A percentile compares a stretch with the other conserved stretches of the same genome.
Evolutionary conservation across 1,140 invertebrate genomes (phyloP).

Genomic region (Neoseiulus cucumeris): DNA sequence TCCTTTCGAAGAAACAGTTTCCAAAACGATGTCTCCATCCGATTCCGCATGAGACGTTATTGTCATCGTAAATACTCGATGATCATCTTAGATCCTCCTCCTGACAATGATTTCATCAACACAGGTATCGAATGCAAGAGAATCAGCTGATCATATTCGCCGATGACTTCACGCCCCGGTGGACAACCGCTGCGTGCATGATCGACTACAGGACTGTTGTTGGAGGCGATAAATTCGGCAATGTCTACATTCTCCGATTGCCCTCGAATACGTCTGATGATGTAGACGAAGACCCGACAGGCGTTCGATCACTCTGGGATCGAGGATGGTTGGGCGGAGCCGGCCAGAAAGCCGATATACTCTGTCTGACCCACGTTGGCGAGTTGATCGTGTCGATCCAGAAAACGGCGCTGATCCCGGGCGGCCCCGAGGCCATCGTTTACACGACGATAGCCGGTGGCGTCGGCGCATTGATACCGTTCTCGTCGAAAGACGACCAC

Average conservation of each 20-base stretch:
- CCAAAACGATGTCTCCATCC: too few species aligned
- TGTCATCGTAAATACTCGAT: too few species aligned
- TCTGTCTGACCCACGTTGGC: conserved; percentile 83
- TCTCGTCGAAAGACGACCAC: conserved; percentile 92
- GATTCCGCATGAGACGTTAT: too few species aligned
- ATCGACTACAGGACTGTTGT: conserved; percentile 93
- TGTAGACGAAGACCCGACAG: conserved; percentile 96
- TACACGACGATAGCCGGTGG: conserved; percentile 89
- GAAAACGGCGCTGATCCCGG: conserved; percentile 87
- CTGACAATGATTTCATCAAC: too few species aligned
- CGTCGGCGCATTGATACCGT: conserved; percentile 87
- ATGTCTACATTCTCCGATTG: conserved; percentile 70
- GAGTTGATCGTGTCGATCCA: conserved; percentile 73
- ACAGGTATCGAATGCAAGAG: conserved; percentile 70
- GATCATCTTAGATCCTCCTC: too few species aligned
- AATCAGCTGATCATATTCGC: conserved; percentile 97
- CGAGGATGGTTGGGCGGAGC: conserved; percentile 85
- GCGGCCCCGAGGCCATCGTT: conserved; percentile 81
- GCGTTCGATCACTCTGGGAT: conserved; percentile 95
- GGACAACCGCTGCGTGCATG: conserved; percentile 77
- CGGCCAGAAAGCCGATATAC: conserved; percentile 85
- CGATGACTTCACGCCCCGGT: conserved; percentile 89
- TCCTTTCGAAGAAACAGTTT: too few species aligned
- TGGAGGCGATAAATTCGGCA: conserved; percentile 96
- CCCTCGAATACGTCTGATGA: conserved; percentile 81